Evolutionary conservation across 2,113 vertebrate species (phyloP).

Genomic region (Peromyscus maniculatus): DNA sequence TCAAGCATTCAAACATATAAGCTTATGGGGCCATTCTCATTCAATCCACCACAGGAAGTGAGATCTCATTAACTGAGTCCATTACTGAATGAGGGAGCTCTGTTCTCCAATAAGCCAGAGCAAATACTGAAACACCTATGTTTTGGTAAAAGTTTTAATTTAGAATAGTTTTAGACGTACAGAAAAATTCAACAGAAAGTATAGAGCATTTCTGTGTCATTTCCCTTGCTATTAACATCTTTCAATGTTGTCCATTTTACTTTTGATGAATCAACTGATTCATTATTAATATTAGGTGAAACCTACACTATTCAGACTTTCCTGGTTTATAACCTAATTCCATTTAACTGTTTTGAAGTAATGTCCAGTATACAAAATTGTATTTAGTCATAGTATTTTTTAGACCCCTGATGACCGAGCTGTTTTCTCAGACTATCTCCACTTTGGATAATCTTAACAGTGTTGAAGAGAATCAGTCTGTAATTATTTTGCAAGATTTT

Average conservation of each 20-base stretch:
- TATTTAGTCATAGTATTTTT: background rate
- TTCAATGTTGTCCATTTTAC: background rate
- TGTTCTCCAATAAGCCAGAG: background rate
- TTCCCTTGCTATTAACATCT: background rate
- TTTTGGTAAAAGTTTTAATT: background rate
- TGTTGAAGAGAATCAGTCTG: background rate
- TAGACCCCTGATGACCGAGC: background rate
- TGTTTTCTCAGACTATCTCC: background rate
- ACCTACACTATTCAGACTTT: background rate
- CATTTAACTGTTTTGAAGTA: background rate
- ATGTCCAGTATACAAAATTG: background rate
- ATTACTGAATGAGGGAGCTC: background rate
- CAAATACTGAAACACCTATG: background rate
- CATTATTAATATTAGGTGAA: background rate
- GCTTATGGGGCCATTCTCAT: background rate
- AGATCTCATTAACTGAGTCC: background rate
- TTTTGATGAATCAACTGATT: background rate
- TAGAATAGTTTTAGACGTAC: background rate
- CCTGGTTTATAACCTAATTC: background rate
- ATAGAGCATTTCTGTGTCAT: background rate
- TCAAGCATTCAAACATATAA: background rate
- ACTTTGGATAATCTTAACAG: background rate
- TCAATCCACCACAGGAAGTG: background rate
- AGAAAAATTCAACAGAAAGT: background rate
- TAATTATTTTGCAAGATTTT: background rate